Evolutionary conservation across 2,888 invertebrate species (phyloP).

Genomic region (Myopa testacea): DNA sequence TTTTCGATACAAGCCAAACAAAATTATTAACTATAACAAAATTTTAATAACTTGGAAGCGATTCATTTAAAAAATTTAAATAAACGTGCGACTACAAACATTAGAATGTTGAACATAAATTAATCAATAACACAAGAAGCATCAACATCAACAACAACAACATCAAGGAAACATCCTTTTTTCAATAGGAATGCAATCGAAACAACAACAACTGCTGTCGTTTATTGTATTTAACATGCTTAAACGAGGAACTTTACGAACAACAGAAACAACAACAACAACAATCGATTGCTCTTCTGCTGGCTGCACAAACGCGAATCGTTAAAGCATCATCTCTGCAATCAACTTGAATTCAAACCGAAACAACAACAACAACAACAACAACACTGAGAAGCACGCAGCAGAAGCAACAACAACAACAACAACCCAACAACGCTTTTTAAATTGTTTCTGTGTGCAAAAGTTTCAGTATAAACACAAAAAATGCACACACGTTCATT

Average conservation of each 20-base stretch:
- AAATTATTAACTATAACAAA: conserved; percentile 30
- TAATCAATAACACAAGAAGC: conserved; percentile 16
- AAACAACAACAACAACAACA: conserved; percentile 38
- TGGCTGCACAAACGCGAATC: background rate
- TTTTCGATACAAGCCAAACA: conserved; percentile 48
- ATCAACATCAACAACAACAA: conserved; percentile 36
- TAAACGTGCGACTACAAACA: too few species aligned
- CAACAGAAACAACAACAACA: conserved; percentile 15
- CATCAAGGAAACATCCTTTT: conserved; percentile 22
- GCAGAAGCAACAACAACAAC: background rate
- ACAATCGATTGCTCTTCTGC: conserved; percentile 17
- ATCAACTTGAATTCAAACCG: background rate
- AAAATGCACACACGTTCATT: too few species aligned
- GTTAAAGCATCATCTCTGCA: background rate
- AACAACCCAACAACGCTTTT: too few species aligned
- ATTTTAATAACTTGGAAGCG: background rate
- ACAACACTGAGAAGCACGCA: conserved; percentile 19
- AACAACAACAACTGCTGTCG: conserved; percentile 2
- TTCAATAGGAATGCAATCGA: background rate
- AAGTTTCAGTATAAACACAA: too few species aligned
- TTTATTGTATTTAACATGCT: background rate
- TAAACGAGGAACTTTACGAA: background rate
- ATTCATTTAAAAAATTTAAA: too few species aligned
- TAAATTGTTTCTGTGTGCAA: too few species aligned
- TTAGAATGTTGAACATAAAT: background rate